Evolutionary conservation across 2,797 vertebrate species (phyloP), one percentile per base, ranked within the genome.

Genomic region (Alca torda): DNA sequence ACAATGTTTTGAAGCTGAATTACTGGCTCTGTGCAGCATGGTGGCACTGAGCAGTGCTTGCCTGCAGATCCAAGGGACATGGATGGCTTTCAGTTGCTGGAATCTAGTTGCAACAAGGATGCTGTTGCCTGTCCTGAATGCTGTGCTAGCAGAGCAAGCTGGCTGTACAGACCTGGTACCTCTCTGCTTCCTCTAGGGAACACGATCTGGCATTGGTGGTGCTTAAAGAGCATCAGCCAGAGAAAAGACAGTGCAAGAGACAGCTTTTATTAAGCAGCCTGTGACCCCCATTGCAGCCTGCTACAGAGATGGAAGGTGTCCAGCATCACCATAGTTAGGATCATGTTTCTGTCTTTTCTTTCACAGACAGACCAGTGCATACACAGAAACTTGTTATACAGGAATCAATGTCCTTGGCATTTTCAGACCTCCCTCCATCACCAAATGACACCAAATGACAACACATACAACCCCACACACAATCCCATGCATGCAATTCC

Each of bases 401-500:
- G 84, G 68, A 63, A 73, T 33, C 43, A 33, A 16, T 4, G 13
- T 77, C 43, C 26, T 48, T 67, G 20, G 51, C 0, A 0, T 51
- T 86, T 65, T 88, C 86, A 63, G 84, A 54, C 17, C 60, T 89
- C 30, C 35, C 53, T 72, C 56, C 35, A n/a, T 51, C 61, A 63
- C 46, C 59, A 57, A 39, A 53, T 31, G 50, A n/a, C 61, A 63
- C 46, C 59, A 57, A 39, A 53, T 31, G 50, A n/a, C 72, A 85
- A 72, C 67, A 76, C 31, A 17, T 30, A 26, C 6, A 26, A 94
- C 60, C 48, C 6, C 53, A 6, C 0, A 0, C 25, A 21, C 23
- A 31, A 48, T 51, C 14, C 24, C n/a, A 37, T 11, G 16, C 0
- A 0, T 45, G 17, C 12, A 64, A 56, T 75, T 81, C 26, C 9